These are phyloP conservation scores for Anticlea derivata DNA, from an alignment of 2,888 invertebrate genomes.

Conservation along the genomic window DNA sequence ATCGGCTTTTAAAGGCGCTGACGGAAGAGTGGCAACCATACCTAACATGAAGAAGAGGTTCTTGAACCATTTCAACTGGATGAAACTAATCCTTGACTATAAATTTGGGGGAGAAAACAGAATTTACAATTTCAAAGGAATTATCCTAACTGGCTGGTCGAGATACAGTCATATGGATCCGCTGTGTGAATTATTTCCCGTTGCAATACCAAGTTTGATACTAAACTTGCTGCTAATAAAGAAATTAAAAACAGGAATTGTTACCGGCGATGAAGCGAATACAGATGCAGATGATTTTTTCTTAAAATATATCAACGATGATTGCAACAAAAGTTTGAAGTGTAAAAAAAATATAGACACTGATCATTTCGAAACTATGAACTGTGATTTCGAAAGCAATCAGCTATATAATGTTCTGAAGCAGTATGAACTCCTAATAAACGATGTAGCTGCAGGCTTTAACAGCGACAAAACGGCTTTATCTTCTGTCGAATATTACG, in stretches of 20 bases:
- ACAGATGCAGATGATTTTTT: constrained; percentile 38
- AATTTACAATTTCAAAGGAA: constrained; percentile 81
- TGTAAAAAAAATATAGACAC: constrained; percentile 33
- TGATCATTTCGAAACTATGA: not conserved
- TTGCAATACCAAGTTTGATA: constrained; percentile 85
- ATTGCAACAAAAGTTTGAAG: constrained; percentile 39
- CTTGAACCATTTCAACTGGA: constrained; percentile 89
- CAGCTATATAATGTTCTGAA: constrained; percentile 38
- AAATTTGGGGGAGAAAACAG: constrained; percentile 57
- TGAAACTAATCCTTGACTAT: constrained; percentile 82
- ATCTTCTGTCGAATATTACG: constrained; percentile 43
- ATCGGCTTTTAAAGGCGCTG: constrained; percentile 93
- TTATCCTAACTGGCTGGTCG: constrained; percentile 89
- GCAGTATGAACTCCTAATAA: constrained; percentile 29
- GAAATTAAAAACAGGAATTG: constrained; percentile 50
- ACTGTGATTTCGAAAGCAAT: constrained; percentile 49
- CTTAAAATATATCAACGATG: constrained; percentile 37
- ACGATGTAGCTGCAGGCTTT: constrained; percentile 31
- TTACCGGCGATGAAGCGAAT: constrained; percentile 20
- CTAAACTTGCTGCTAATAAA: constrained; percentile 80
- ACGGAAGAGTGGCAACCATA: constrained; percentile 75
- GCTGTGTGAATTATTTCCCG: constrained; percentile 86
- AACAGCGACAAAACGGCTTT: constrained; percentile 19
- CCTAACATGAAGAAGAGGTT: constrained; percentile 86
- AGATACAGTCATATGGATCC: constrained; percentile 87